Conservation (phyloP, 2,888 invertebrate species). For the Cryptocheilus praepositus region DNA sequence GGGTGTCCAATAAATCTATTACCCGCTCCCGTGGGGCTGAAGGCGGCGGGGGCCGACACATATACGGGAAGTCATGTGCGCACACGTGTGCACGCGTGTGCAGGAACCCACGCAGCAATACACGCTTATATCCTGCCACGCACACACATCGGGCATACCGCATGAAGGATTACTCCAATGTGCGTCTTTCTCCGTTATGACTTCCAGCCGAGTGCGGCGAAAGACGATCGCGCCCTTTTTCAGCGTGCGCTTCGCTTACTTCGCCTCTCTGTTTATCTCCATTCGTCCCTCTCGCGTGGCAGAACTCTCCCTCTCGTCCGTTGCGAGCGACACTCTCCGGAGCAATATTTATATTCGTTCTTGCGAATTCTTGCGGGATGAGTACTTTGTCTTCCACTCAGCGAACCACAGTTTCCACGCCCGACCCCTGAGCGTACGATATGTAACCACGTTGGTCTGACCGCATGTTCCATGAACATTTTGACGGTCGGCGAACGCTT, state of each 20-base stretch:
- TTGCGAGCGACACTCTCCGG: slow-evolving; percentile 23
- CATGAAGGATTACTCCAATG: slow-evolving; percentile 55
- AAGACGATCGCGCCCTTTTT: slow-evolving; percentile 49
- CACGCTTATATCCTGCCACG: not conserved
- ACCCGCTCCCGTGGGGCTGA: slow-evolving; percentile 68
- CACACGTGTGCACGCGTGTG: slow-evolving; percentile 19
- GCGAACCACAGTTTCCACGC: not conserved
- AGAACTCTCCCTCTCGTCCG: slow-evolving; percentile 4
- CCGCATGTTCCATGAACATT: too few relatives aligned
- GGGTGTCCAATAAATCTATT: slow-evolving; percentile 74
- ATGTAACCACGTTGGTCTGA: too few relatives aligned
- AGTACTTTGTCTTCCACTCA: slow-evolving; percentile 10
- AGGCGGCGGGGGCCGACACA: slow-evolving; percentile 49
- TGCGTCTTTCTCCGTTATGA: slow-evolving; percentile 69
- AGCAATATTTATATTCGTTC: slow-evolving; percentile 50
- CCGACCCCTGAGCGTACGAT: too few relatives aligned
- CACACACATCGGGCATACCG: slow-evolving; percentile 22
- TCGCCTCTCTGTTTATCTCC: slow-evolving; percentile 12
- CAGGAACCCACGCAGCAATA: too few relatives aligned
- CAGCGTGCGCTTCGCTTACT: slow-evolving; percentile 29
- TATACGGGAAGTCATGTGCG: not conserved
- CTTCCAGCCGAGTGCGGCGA: slow-evolving; percentile 54
- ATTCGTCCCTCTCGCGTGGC: slow-evolving; percentile 23
- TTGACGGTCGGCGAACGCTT: too few relatives aligned
- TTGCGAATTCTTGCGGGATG: slow-evolving; percentile 44